These are phyloP conservation scores for Pelecanoides urinatrix DNA, from an alignment of 2,113 vertebrate species.

Conservation along the genomic window DNA sequence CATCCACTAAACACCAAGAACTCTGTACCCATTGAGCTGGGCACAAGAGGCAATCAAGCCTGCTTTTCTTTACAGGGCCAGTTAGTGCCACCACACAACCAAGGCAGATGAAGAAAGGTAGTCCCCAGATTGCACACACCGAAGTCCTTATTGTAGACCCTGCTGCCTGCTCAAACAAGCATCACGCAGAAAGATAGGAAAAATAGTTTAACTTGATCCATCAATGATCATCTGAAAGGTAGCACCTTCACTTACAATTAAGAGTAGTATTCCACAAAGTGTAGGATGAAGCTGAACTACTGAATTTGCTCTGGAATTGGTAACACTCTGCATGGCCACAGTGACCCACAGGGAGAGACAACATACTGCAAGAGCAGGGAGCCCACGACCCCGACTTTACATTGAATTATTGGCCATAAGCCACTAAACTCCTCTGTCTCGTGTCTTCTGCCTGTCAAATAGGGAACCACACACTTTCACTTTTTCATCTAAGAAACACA, in stretches of 20 bases:
- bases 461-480: not conserved
- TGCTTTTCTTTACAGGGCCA: not conserved
- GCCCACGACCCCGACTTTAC: not conserved
- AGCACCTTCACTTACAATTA: not conserved
- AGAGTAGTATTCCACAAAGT: not conserved
- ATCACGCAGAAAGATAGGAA: fast-evolving
- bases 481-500: not conserved
- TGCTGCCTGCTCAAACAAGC: not conserved
- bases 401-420: not conserved
- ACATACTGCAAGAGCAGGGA: not conserved
- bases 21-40: not conserved
- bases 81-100: not conserved
- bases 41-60: not conserved
- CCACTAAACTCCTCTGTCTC: not conserved
- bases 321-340: not conserved
- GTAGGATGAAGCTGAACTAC: not conserved
- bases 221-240: not conserved
- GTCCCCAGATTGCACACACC: too few species aligned
- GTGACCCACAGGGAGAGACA: not conserved
- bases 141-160: not conserved
- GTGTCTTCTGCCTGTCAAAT: not conserved
- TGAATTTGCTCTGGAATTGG: not conserved
- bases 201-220: not conserved
- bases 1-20: not conserved
- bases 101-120: not conserved